These are phyloP conservation scores for Yponomeuta evonymella DNA, from an alignment of 2,888 invertebrate species.

Conservation along the genomic window DNA sequence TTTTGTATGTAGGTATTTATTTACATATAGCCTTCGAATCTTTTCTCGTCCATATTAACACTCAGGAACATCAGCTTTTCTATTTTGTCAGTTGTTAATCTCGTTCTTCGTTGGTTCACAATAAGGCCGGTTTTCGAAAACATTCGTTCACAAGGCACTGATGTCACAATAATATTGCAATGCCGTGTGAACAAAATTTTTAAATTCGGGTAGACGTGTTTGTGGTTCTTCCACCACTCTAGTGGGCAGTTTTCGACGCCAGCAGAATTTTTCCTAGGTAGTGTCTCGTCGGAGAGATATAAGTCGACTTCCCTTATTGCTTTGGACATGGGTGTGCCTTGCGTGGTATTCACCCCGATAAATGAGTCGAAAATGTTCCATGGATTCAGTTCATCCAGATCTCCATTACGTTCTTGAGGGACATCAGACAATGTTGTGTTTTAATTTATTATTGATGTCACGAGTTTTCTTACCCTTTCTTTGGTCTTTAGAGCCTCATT, in stretches of 20 bases:
- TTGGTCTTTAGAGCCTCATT: slow-evolving; percentile 6
- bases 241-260: slow-evolving; percentile 14
- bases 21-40: too few relatives aligned
- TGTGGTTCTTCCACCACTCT: slow-evolving; percentile 14
- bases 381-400: neutral
- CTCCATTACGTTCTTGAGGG: too few relatives aligned
- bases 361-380: slow-evolving; percentile 15
- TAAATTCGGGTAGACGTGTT: slow-evolving; percentile 14
- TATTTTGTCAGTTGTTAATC: slow-evolving; percentile 13
- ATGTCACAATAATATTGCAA: slow-evolving; percentile 16
- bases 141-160: slow-evolving; percentile 15
- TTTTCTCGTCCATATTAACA: neutral
- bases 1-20: too few relatives aligned
- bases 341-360: neutral
- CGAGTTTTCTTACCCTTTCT: slow-evolving; percentile 9
- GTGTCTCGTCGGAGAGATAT: slow-evolving; percentile 11
- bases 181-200: slow-evolving; percentile 1
- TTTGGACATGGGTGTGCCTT: slow-evolving; percentile 12
- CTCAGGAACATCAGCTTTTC: slow-evolving; percentile 10
- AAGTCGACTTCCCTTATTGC: slow-evolving; percentile 16
- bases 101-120: slow-evolving; percentile 12
- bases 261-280: slow-evolving; percentile 9
- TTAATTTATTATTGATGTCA: too few relatives aligned
- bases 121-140: slow-evolving; percentile 14
- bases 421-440: too few relatives aligned